A percentile compares a stretch with the other conserved stretches of the same genome.
These are phyloP conservation scores for Brachylomia viminalis DNA, from an alignment of 2,888 invertebrate species.

Conservation along the genomic window DNA sequence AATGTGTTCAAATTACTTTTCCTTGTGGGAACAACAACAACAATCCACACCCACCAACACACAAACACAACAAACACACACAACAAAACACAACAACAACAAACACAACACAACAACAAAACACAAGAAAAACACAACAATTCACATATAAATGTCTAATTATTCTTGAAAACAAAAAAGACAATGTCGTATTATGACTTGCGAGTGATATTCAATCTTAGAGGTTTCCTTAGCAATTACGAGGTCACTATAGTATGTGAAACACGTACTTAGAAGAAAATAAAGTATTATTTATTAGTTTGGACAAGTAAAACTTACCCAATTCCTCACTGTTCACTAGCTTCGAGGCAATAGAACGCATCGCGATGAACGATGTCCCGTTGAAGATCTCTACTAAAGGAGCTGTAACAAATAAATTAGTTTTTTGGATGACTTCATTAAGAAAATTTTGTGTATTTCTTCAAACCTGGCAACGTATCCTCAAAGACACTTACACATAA, in stretches of 20 bases:
- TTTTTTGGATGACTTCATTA: background rate
- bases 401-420: conserved; percentile 85
- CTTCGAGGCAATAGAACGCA: conserved; percentile 94
- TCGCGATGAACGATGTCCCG: conserved; percentile 94
- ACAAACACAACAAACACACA: too few relatives aligned
- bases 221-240: background rate
- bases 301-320: conserved; percentile 83
- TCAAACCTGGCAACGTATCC: too few relatives aligned
- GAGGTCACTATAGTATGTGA: background rate
- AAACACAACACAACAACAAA: too few relatives aligned
- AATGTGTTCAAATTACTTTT: too few relatives aligned
- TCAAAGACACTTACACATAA: too few relatives aligned
- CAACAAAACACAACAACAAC: too few relatives aligned
- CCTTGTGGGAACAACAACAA: too few relatives aligned
- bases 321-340: conserved; percentile 93
- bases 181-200: too few relatives aligned
- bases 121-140: too few relatives aligned
- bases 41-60: too few relatives aligned
- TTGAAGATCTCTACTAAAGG: conserved; percentile 94
- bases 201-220: too few relatives aligned
- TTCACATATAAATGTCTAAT: background rate
- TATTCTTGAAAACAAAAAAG: background rate
- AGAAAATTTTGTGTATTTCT: too few relatives aligned
- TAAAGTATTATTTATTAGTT: background rate
- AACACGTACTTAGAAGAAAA: background rate